Evolutionary conservation across 2,113 vertebrate species (phyloP), one percentile per base, ranked within the genome.

Genomic region (Pygoscelis adeliae): DNA sequence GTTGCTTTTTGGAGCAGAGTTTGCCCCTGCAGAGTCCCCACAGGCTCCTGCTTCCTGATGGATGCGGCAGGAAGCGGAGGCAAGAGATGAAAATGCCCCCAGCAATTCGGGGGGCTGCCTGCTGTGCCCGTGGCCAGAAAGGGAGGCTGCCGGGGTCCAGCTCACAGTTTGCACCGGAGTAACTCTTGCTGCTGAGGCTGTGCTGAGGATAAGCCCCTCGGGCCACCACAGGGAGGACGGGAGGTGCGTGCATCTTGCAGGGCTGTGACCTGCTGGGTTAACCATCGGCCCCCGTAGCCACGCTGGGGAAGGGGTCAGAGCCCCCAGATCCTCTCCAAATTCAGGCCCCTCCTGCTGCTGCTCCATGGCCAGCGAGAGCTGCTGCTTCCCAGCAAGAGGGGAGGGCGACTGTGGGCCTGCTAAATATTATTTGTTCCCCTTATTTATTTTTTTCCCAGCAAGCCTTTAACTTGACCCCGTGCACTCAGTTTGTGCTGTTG

Each of bases 371-470:
- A 85, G 70, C 9, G 2, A 87, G 44, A 20, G 26, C 29, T 18
- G 50, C 61, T 34, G 40, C 93, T 80, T 87, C 87, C 58, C 93
- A 73, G 91, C 18, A 25, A 92, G 94, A 49, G 16, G 30, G 10
- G 23, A 95, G 78, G 66, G 40, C 0, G 1, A 21, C n/a, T 25
- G 5, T 10, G 38, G 93, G 76, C 63, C 71, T 70, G 55, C 63
- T 96, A 97, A 97, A 97, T 97, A 96, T 97, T 97, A 95, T 97
- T 96, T 97, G 96, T 97, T 97, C 97, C 55, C 55, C 38, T 50
- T 66, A 79, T 87, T 94, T 95, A 70, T 96, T 96, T 88, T 85
- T 66, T 73, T 62, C 61, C 32, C 93, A 81, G 91, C 89, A 84
- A 83, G 92, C 47, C 26, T 59, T 69, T 40, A 63, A 18, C 40